Evolutionary conservation across 2,888 invertebrate species (phyloP), one percentile per base, ranked within the genome.

Genomic region (Lydus trimaculatus): DNA sequence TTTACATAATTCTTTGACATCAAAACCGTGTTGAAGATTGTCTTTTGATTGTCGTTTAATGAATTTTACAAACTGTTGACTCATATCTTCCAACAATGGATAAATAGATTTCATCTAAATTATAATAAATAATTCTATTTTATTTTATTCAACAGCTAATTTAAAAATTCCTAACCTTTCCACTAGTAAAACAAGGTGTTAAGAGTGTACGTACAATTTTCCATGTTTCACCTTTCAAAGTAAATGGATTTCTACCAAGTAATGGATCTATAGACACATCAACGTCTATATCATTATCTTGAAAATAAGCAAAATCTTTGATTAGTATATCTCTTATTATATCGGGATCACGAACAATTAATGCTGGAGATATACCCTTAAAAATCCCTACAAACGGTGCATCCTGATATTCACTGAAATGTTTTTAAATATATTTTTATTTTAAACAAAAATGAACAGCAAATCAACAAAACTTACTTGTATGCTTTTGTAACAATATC

Each of bases 151-250:
- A n/a, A n/a, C n/a, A n/a, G n/a, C n/a, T n/a, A n/a, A n/a, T n/a
- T n/a, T n/a, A n/a, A n/a, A n/a, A n/a, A n/a, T n/a, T n/a, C n/a
- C n/a, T 65, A 80, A 87, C 86, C 69, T 88, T 87, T 56, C 84
- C 85, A n/a, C 82, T 79, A 1, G 88, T 87, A 28, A 89, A 85
- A 2, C 86, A 86, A 0, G 88, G 84, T 2, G 88, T 86, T 20
- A 89, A 72, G 73, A 87, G 86, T 0, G 83, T 78, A 5, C 89
- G 83, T 1, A 86, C 79, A 0, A 82, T 79, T 69, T 87, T 87
- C 89, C 89, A 88, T 72, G 84, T 78, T 11, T 85, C 81, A 0
- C 87, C 87, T 15, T 82, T 84, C 31, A 88, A 72, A 0, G 81
- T 69, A 71, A 89, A 87, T 0, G 87, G 87, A 81, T 87, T 87